Percentiles rank a stretch among this genome's conserved stretches.
These are phyloP conservation scores for Pelobates cultripes DNA, from an alignment of 2,797 vertebrate species.

Conservation along the genomic window DNA sequence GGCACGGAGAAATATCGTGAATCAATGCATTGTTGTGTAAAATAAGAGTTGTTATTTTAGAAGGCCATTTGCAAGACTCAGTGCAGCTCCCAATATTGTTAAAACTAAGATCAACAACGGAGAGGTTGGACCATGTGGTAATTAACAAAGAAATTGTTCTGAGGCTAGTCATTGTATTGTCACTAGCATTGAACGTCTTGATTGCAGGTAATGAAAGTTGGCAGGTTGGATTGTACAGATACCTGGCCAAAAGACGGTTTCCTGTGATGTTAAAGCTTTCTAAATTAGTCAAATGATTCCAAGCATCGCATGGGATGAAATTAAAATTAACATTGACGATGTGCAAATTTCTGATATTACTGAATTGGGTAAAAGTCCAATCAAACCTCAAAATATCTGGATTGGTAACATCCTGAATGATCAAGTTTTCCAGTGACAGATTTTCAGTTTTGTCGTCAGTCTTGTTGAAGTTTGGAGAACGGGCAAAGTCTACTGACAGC, in stretches of 20 bases:
- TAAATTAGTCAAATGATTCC: slow-evolving; percentile 72
- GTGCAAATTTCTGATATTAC: slow-evolving; percentile 69
- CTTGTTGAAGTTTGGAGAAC: slow-evolving; percentile 69
- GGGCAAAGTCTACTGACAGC: slow-evolving; percentile 83
- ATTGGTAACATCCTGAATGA: slow-evolving; percentile 85
- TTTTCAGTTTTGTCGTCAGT: slow-evolving; percentile 64
- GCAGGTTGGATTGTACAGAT: slow-evolving; percentile 77
- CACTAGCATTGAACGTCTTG: slow-evolving; percentile 67
- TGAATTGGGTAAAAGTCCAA: slow-evolving; percentile 85
- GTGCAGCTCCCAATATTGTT: slow-evolving; percentile 69
- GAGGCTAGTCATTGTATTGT: slow-evolving; percentile 74
- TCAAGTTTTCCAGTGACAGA: slow-evolving; percentile 69
- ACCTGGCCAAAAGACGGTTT: slow-evolving; percentile 70
- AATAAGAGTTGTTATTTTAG: slow-evolving; percentile 70
- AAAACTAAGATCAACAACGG: slow-evolving; percentile 73
- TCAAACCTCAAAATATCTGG: slow-evolving; percentile 84
- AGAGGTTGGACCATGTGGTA: slow-evolving; percentile 67
- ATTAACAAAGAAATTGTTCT: slow-evolving; percentile 68
- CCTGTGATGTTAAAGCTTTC: slow-evolving; percentile 71
- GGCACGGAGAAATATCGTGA: slow-evolving; percentile 68
- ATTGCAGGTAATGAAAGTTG: slow-evolving; percentile 67
- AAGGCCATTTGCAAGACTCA: slow-evolving; percentile 72
- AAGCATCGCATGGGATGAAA: slow-evolving; percentile 79
- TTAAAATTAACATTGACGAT: slow-evolving; percentile 82
- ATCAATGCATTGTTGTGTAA: slow-evolving; percentile 73